Conservation (phyloP, 2,113 vertebrate species). For the Alexandromys fortis region DNA sequence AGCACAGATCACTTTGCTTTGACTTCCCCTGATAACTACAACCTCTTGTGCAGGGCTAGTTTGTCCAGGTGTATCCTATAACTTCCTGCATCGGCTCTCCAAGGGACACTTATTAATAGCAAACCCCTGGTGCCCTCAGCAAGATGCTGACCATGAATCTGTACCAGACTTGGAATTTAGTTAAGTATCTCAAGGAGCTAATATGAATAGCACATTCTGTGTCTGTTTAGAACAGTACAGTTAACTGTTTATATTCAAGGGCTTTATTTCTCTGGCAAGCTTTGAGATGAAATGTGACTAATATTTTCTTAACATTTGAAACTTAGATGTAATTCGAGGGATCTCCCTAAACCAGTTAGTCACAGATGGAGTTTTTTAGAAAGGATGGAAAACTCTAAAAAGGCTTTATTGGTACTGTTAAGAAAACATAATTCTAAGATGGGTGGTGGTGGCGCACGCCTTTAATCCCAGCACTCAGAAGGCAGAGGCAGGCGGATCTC, state of each 20-base stretch:
- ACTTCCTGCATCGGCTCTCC: neutral
- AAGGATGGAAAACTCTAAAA: slow-evolving; percentile 30
- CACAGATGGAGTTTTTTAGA: neutral
- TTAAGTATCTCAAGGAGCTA: neutral
- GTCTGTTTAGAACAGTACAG: neutral
- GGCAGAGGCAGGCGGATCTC: no score
- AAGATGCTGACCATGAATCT: neutral
- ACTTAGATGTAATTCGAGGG: slow-evolving; percentile 21
- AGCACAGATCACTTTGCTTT: neutral
- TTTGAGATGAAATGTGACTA: slow-evolving; percentile 57
- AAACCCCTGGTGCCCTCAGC: neutral
- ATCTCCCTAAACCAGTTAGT: neutral
- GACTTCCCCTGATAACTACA: neutral
- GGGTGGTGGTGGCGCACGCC: no score
- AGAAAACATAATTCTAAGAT: neutral
- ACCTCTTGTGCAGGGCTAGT: neutral
- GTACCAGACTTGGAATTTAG: neutral
- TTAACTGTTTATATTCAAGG: neutral
- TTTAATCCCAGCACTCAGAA: no score
- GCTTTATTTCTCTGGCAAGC: slow-evolving; percentile 55
- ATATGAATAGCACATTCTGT: neutral
- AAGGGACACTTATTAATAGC: neutral
- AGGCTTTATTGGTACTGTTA: neutral
- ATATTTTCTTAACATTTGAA: slow-evolving; percentile 49
- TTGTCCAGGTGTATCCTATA: neutral